These are phyloP conservation scores for Sarcophaga carnaria DNA, from an alignment of 2,888 invertebrate species.

Conservation along the genomic window DNA sequence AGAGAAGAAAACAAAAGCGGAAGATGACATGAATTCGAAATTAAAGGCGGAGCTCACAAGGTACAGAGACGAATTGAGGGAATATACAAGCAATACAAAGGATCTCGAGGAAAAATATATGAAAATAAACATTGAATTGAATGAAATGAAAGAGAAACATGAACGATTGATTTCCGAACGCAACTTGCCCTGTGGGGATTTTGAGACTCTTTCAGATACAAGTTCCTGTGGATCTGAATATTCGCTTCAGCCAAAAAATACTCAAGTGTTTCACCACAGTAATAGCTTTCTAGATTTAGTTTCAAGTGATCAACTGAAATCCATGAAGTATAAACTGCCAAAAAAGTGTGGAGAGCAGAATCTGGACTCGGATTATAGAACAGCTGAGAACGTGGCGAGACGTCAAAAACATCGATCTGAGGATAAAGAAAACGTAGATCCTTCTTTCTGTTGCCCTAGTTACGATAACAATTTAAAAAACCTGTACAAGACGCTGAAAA, in stretches of 20 bases:
- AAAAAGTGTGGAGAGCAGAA: conserved; percentile 59
- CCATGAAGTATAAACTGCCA: conserved; percentile 14
- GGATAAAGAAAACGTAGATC: conserved; percentile 67
- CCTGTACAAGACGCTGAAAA: conserved; percentile 74
- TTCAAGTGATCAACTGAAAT: conserved; percentile 67
- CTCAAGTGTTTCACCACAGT: conserved; percentile 72
- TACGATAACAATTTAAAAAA: conserved; percentile 69
- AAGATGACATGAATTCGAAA: conserved; percentile 52
- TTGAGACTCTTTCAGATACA: conserved; percentile 60
- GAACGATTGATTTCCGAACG: conserved; percentile 72
- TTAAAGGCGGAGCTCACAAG: conserved; percentile 75
- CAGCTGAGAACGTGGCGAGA: conserved; percentile 18
- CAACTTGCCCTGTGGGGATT: conserved; percentile 53
- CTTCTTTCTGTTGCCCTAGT: conserved; percentile 15
- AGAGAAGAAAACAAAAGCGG: not conserved
- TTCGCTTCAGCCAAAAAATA: conserved; percentile 72
- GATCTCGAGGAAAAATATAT: conserved; percentile 77
- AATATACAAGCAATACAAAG: conserved; percentile 77
- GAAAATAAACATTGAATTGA: conserved; percentile 77
- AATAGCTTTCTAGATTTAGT: conserved; percentile 74
- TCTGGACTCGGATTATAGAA: conserved; percentile 16
- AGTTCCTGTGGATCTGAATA: conserved; percentile 73
- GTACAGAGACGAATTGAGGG: conserved; percentile 76
- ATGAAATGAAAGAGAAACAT: conserved; percentile 77
- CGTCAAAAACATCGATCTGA: conserved; percentile 38